Evolutionary conservation across 2,113 vertebrate species (phyloP).

Genomic region (Cephalopholis sonnerati): DNA sequence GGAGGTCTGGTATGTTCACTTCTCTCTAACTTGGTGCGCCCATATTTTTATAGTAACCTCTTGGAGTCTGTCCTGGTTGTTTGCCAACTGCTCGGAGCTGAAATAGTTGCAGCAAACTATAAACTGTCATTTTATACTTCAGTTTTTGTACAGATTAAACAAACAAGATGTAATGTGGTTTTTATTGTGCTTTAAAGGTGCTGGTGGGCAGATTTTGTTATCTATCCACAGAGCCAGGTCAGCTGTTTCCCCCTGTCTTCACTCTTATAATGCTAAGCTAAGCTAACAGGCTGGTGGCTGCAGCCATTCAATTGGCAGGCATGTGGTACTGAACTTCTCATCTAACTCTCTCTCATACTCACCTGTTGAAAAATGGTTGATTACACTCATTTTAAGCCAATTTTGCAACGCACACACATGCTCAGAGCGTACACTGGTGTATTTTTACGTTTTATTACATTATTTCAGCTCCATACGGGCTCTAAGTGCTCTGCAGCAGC

Average conservation of each 20-base stretch:
- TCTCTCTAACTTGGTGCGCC: no score
- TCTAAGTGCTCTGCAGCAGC: constrained; percentile 12
- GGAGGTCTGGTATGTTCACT: background rate
- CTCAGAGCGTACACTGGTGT: background rate
- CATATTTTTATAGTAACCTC: no score
- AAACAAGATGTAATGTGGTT: background rate
- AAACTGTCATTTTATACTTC: no score
- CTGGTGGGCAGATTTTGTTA: background rate
- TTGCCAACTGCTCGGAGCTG: no score
- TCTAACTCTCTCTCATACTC: background rate
- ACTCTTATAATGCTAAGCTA: background rate
- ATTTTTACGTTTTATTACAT: background rate
- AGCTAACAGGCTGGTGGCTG: background rate
- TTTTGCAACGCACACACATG: background rate
- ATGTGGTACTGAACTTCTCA: background rate
- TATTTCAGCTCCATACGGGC: background rate
- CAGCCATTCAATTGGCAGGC: background rate
- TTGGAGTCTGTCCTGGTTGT: no score
- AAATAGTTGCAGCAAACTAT: no score
- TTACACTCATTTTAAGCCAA: no score
- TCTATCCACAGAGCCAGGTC: background rate
- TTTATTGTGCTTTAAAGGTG: background rate
- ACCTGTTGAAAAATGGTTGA: no score
- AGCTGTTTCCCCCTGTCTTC: background rate
- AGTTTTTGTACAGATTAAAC: background rate